These are phyloP conservation scores for Platorchestia sp. DNA, from an alignment of 1,140 invertebrate species.

Conservation along the genomic window DNA sequence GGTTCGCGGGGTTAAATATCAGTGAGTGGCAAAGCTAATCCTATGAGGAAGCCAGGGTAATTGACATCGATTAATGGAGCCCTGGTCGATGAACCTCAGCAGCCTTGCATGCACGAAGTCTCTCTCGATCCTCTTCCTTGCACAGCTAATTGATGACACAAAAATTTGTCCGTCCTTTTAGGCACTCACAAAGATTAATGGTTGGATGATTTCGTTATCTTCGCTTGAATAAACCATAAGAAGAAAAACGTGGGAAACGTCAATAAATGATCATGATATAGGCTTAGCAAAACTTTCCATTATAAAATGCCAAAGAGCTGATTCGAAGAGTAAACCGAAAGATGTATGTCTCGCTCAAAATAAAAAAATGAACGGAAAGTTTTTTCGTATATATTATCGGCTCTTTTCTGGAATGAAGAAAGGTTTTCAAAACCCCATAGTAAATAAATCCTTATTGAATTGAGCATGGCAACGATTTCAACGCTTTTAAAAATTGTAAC, in stretches of 20 bases:
- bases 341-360: too few species aligned
- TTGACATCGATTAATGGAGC: conserved; percentile 20
- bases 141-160: neutral
- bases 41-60: conserved; percentile 1
- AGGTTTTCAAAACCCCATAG: too few species aligned
- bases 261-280: neutral
- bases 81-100: neutral
- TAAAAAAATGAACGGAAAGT: too few species aligned
- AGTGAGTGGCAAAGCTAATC: conserved; percentile 6
- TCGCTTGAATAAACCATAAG: neutral
- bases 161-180: neutral
- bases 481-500: too few species aligned
- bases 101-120: neutral
- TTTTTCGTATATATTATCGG: too few species aligned
- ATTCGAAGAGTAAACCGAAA: too few species aligned
- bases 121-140: neutral
- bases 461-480: too few species aligned
- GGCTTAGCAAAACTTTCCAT: too few species aligned
- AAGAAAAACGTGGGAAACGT: neutral
- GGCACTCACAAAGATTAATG: neutral
- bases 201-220: neutral
- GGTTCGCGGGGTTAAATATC: neutral
- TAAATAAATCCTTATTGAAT: too few species aligned
- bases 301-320: too few species aligned
- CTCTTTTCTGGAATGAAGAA: too few species aligned